Base-by-base conservation (phyloP, 2,888 invertebrate species). In the Phasia obesa region DNA sequence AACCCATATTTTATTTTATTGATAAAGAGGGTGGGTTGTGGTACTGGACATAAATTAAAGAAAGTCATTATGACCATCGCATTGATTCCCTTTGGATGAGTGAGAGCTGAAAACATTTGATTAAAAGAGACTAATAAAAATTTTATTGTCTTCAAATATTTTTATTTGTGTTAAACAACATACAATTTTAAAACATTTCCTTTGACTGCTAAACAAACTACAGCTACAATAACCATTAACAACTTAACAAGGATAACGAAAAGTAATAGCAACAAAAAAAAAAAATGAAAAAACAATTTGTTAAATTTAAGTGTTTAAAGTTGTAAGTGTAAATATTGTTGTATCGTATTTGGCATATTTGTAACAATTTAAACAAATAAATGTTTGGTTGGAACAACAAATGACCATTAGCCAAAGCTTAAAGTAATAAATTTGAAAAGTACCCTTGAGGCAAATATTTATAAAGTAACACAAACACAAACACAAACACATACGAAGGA, bases 401-500 rank as follows among this genome's bases (percentile, higher is more conserved):
- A 83, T 86, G 86, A 85, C 86, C 85, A 86, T 85, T 84, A 85
- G 84, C 81, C 70, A 67, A 62, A 80, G 84, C 83, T 84, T 85
- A 86, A 86, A 86, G 87, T 86, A 88, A 89, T 89, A 89, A 89
- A 89, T 89, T 89, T 88, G 85, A 86, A 89, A 87, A 87, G 88
- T 88, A 88, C 89, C 89, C 89, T 88, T 85, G 89, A 88, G 89
- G 87, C 87, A 89, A 88, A 89, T 89, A 89, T 88, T 89, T 74
- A 74, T 57, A 59, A 15, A 67, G 13, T 7, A 47, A 77, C 25
- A 17, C 44, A 70, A 53, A 44, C 23, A 59, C 59, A 65, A 31
- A 44, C 35, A 73, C 21, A n/a, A 23, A 31, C 55, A 57, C 23
- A 25, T 2, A 49, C 25, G n/a, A 1, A 6, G 3, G 19, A 35